These are phyloP conservation scores for Napeogenes sylphis DNA, from an alignment of 2,888 invertebrate species.

Conservation along the genomic window DNA sequence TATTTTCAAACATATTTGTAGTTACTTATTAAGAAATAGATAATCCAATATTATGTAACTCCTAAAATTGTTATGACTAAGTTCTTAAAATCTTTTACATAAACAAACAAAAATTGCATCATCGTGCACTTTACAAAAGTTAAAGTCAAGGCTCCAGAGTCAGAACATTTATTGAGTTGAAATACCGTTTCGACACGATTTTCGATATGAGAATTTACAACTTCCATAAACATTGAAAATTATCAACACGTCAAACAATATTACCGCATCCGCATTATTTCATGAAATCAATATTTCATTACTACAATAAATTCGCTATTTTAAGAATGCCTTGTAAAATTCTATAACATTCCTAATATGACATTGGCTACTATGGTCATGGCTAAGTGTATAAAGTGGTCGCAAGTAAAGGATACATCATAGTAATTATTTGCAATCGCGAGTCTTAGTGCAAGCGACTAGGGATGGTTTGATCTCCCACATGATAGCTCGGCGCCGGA, in stretches of 20 bases:
- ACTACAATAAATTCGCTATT: too few relatives aligned
- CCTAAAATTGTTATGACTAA: too few relatives aligned
- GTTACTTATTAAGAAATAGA: too few relatives aligned
- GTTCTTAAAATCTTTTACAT: not conserved
- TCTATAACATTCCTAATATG: not conserved
- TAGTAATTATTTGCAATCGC: slow-evolving; percentile 34
- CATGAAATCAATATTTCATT: slow-evolving; percentile 13
- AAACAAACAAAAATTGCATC: not conserved
- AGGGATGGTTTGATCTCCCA: slow-evolving; percentile 57
- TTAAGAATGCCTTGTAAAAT: too few relatives aligned
- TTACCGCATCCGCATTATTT: slow-evolving; percentile 7
- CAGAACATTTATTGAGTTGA: slow-evolving; percentile 23
- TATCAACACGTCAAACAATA: slow-evolving; percentile 26
- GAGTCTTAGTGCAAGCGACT: slow-evolving; percentile 31
- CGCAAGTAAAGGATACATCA: slow-evolving; percentile 20
- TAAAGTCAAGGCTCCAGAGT: not conserved
- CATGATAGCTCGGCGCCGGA: slow-evolving; percentile 63
- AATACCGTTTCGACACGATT: slow-evolving; percentile 32
- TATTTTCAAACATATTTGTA: too few relatives aligned
- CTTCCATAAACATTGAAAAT: slow-evolving; percentile 31
- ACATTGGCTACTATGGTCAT: not conserved
- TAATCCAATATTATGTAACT: too few relatives aligned
- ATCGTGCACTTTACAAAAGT: slow-evolving; percentile 3
- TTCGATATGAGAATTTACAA: slow-evolving; percentile 29
- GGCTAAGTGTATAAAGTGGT: slow-evolving; percentile 5